Evolutionary conservation across 2,113 vertebrate genomes (phyloP).

Genomic region (Alligator mississippiensis): DNA sequence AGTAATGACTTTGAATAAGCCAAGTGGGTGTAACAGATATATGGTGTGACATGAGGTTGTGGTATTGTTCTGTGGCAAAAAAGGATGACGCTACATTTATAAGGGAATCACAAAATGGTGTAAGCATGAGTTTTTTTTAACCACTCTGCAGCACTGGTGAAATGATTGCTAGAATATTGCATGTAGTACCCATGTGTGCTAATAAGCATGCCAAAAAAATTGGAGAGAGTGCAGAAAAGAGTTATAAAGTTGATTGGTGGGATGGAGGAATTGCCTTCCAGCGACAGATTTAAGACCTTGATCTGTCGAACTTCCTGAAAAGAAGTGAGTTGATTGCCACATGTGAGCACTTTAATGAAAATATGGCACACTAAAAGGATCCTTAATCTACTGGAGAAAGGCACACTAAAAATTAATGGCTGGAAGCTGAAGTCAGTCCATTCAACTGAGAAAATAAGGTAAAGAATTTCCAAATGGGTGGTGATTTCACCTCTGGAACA

Average conservation of each 20-base stretch:
- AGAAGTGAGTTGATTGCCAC: not conserved
- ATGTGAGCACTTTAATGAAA: not conserved
- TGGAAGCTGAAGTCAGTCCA: not conserved
- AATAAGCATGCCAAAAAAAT: too few species aligned
- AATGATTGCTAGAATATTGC: too few species aligned
- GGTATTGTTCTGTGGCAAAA: not conserved
- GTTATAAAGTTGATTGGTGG: not conserved
- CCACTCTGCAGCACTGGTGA: not conserved
- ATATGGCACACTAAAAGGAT: too few species aligned
- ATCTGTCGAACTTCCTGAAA: not conserved
- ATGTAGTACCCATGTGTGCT: too few species aligned
- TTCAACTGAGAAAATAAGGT: not conserved
- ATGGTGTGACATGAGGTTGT: too few species aligned
- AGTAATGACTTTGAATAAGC: too few species aligned
- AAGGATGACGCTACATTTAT: not conserved
- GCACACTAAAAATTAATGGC: not conserved
- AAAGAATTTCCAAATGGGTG: not conserved
- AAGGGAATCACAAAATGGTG: too few species aligned
- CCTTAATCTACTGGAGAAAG: not conserved
- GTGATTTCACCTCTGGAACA: conserved; percentile 3
- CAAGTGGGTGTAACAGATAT: too few species aligned
- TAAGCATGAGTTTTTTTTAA: not conserved
- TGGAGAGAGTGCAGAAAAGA: not conserved
- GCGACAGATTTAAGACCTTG: not conserved
- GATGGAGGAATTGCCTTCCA: not conserved